Evolutionary conservation across 2,113 vertebrate genomes (phyloP).

Genomic region (Microtus ochrogaster): DNA sequence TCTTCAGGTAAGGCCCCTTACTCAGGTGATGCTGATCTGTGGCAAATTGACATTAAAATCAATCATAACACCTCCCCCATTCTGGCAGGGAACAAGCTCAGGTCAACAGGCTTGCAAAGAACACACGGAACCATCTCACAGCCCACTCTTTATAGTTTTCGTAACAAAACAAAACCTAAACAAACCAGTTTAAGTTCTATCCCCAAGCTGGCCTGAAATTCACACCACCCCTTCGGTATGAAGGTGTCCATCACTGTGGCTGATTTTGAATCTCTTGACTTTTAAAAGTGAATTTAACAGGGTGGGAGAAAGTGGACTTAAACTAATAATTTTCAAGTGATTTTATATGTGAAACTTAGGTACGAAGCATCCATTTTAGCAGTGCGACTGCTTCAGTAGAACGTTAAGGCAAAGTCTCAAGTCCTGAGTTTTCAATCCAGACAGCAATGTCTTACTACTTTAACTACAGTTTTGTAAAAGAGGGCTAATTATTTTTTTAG

Average conservation of each 20-base stretch:
- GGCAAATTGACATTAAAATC: not conserved
- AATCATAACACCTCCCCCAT: not conserved
- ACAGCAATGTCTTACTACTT: not conserved
- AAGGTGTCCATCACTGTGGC: not conserved
- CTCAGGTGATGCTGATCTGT: not conserved
- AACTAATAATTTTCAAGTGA: not conserved
- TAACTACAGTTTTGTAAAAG: slow-evolving; percentile 22
- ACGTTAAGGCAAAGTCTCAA: slow-evolving; percentile 45
- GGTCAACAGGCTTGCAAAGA: no score
- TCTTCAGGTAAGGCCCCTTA: not conserved
- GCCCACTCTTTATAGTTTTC: not conserved
- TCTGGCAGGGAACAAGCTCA: not conserved
- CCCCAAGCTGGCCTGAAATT: not conserved
- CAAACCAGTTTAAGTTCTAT: not conserved
- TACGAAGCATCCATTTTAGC: slow-evolving; percentile 26
- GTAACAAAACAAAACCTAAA: not conserved
- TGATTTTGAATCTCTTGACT: slow-evolving; percentile 13
- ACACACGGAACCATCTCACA: not conserved
- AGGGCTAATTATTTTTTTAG: slow-evolving; percentile 14
- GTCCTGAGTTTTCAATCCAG: not conserved
- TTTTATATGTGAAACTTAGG: slow-evolving; percentile 34
- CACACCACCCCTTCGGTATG: not conserved
- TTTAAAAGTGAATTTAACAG: not conserved
- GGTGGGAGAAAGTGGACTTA: not conserved
- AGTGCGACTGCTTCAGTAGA: slow-evolving; percentile 11